Evolutionary conservation across 37 sponge, comb jelly and placozoan genomes (phyloP), one percentile per base, ranked within the genome.

Genomic region (Amphimedon queenslandica): DNA sequence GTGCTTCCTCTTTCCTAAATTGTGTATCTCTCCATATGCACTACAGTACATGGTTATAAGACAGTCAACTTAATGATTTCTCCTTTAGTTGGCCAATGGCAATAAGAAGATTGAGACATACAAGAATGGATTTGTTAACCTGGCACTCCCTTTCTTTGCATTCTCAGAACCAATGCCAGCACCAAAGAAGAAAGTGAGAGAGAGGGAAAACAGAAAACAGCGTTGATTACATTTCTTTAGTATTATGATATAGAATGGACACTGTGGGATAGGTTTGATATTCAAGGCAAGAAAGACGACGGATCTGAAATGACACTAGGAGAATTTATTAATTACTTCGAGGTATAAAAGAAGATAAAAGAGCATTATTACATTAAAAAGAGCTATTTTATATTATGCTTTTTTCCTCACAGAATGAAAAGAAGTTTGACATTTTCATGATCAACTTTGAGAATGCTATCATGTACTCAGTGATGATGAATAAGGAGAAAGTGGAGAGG

Each of bases 71-170:
- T n/a, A n/a, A n/a, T n/a, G n/a, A n/a, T 55, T 28, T 16, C 38
- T 74, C 21, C 40, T 36, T 20, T 67, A 90, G 88, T 40, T 93
- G 27, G 80, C 69, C 30, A 58, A 70, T 5, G 90, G 87, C 2
- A 58, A 85, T 66, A 77, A 87, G 40, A 85, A 94, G 61, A 58
- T 90, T 27, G 94, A 91, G 60, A 73, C 76, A 4, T 97, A 83
- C 81, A 97, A 97, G 80, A 97, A 97, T 66, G 94, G 90, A 20
- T 97, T 97, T 80, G 70, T 97, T 56, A 97, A 97, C 69, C 82
- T 97, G 37, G 98, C 98, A 2, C 88, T 97, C 25, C 98, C 98
- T 8, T 88, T 97, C 90, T 94, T 94, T 77, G 94, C 86, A 0
- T 87, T 97, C 77, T 97, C 98, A 20, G 98, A 97, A 57, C 98